Conservation (phyloP, 2,113 vertebrate genomes). For the Electrona antarctica region DNA sequence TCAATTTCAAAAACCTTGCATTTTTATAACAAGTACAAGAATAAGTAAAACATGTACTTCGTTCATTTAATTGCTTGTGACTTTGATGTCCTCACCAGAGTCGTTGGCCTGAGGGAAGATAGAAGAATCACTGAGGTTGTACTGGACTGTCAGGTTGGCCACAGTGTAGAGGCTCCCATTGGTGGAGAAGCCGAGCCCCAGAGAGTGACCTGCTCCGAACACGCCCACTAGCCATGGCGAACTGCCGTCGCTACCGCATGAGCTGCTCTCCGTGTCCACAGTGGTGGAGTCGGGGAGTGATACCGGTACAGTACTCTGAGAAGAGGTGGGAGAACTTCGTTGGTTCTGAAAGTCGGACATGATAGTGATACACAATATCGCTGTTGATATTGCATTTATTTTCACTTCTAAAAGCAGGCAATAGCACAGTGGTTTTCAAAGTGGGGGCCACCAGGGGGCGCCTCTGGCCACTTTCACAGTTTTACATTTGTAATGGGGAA, state of each 20-base stretch:
- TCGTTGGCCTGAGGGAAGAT: conserved; percentile 80
- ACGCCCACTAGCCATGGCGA: conserved; percentile 68
- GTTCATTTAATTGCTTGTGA: too few species aligned
- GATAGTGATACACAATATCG: not conserved
- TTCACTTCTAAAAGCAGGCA: too few species aligned
- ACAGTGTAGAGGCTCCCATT: conserved; percentile 75
- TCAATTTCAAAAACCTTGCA: too few species aligned
- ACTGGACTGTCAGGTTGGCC: conserved; percentile 77
- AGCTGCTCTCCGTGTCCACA: conserved; percentile 74
- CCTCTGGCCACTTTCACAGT: too few species aligned
- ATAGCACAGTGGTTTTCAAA: too few species aligned
- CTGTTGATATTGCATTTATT: not conserved
- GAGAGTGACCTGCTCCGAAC: conserved; percentile 79
- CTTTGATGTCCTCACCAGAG: conserved; percentile 74
- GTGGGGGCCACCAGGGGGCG: too few species aligned
- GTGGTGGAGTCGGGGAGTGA: conserved; percentile 74
- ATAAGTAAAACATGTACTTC: too few species aligned
- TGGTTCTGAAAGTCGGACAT: not conserved
- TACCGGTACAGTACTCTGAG: conserved; percentile 71
- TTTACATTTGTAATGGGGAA: too few species aligned
- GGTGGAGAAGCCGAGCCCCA: conserved; percentile 83
- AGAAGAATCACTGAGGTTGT: conserved; percentile 84
- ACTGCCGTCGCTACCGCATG: conserved; percentile 71
- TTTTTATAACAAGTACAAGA: too few species aligned
- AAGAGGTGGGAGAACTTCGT: not conserved